Conservation (phyloP, 2,113 vertebrate species). For the Lepus timidus region DNA sequence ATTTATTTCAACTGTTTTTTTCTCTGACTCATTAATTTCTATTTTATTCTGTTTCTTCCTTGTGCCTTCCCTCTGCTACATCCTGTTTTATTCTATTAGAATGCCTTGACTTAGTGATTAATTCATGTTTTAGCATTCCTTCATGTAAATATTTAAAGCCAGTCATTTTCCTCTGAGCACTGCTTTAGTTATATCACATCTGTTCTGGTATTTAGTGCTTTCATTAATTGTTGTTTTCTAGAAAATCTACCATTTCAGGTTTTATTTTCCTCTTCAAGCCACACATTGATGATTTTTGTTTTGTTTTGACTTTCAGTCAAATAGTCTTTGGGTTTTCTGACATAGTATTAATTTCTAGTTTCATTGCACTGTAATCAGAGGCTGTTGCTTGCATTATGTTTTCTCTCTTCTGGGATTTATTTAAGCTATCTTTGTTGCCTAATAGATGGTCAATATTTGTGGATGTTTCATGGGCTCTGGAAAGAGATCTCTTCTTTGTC, state of each 20-base stretch:
- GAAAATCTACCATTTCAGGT: slow-evolving; percentile 64
- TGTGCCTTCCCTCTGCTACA: slow-evolving; percentile 29
- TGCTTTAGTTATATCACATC: slow-evolving; percentile 47
- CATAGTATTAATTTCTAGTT: slow-evolving; percentile 59
- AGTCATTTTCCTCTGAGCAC: slow-evolving; percentile 49
- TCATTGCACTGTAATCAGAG: slow-evolving; percentile 53
- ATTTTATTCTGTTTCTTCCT: slow-evolving; percentile 62
- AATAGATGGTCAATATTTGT: slow-evolving; percentile 74
- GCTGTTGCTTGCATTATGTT: slow-evolving; percentile 25
- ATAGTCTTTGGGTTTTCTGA: slow-evolving; percentile 53
- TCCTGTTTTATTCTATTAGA: slow-evolving; percentile 49
- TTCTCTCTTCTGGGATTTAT: background rate
- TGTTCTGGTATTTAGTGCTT: slow-evolving; percentile 24
- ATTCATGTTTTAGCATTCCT: slow-evolving; percentile 57
- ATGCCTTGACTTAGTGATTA: slow-evolving; percentile 44
- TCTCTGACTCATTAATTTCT: slow-evolving; percentile 69
- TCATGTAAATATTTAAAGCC: slow-evolving; percentile 63
- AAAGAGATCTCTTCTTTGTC: slow-evolving; percentile 65
- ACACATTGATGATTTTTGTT: slow-evolving; percentile 2
- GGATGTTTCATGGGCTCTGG: slow-evolving; percentile 36
- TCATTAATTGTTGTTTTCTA: slow-evolving; percentile 53
- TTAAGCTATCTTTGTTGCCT: slow-evolving; percentile 57
- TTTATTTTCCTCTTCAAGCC: slow-evolving; percentile 54
- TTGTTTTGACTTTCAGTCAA: slow-evolving; percentile 16
- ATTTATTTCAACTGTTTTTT: slow-evolving; percentile 50